phyloP scores from a whole-genome alignment of 35 echinoderm and acorn worm genomes.

The Ptychodera flava region DNA sequence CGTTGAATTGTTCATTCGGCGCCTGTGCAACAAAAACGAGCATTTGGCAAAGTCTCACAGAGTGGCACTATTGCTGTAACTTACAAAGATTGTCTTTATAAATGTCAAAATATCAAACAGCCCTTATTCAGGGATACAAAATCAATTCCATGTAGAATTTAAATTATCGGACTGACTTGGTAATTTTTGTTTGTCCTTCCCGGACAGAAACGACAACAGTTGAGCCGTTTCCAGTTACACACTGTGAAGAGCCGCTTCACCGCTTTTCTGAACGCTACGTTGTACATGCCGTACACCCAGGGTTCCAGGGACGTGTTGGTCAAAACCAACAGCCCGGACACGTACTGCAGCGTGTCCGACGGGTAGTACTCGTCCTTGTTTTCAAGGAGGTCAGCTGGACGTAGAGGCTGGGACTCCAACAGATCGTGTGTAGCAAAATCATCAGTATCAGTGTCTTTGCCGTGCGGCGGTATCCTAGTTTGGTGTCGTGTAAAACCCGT shows the following conservation, averaged over 20 bases:
- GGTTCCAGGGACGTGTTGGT: conserved; percentile 27
- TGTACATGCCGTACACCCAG: conserved; percentile 23
- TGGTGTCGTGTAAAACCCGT: conserved; percentile 22
- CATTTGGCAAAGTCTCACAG: no score
- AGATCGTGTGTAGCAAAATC: conserved; percentile 34
- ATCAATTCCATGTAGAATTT: no score
- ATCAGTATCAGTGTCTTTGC: conserved; percentile 25
- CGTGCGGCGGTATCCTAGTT: conserved; percentile 22
- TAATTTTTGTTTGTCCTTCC: conserved; percentile 12
- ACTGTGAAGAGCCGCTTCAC: background rate
- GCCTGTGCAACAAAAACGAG: no score
- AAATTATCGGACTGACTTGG: conserved; percentile 27
- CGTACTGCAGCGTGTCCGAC: background rate
- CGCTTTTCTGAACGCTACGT: conserved; percentile 9
- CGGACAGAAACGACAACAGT: background rate
- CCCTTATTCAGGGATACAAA: no score
- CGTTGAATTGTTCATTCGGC: no score
- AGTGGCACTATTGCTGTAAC: no score
- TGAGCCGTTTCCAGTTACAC: background rate
- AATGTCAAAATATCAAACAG: no score
- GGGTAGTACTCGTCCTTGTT: background rate
- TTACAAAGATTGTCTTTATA: no score
- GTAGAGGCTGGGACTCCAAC: conserved; percentile 18
- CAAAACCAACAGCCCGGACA: conserved; percentile 20
- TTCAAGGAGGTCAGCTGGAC: background rate